Conservation (phyloP, 2,888 invertebrate species). For the Noctua fimbriata region DNA sequence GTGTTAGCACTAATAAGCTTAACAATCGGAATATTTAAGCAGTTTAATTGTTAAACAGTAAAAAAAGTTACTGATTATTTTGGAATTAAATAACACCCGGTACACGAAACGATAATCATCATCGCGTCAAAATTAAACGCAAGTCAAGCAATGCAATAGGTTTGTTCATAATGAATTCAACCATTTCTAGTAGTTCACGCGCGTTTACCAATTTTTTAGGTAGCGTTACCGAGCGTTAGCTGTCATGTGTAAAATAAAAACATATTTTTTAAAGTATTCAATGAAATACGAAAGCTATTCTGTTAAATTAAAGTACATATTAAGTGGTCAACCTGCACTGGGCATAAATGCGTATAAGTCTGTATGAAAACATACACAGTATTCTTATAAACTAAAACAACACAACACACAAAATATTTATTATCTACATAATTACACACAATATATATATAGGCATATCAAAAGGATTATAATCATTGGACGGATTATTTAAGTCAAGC, state of each 20-base stretch:
- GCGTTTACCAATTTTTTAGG: not conserved
- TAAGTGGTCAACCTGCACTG: constrained; percentile 6
- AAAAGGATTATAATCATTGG: constrained; percentile 36
- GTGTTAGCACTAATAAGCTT: not conserved
- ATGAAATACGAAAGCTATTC: not conserved
- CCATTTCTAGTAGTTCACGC: not conserved
- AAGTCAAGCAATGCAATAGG: not conserved
- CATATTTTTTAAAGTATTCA: not conserved
- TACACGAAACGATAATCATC: not conserved
- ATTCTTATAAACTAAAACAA: constrained; percentile 42
- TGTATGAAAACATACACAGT: constrained; percentile 34
- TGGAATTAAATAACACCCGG: not conserved
- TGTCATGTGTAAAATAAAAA: not conserved
- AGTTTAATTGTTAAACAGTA: not conserved
- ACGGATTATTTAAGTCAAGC: constrained; percentile 43
- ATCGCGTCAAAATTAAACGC: not conserved
- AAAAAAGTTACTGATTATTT: not conserved
- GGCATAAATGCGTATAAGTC: constrained; percentile 22
- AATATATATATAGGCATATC: constrained; percentile 31
- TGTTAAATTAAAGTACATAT: not conserved
- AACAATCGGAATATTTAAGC: constrained; percentile 1
- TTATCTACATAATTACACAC: constrained; percentile 26
- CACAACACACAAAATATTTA: constrained; percentile 46
- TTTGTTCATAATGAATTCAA: not conserved
- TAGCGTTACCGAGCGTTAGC: not conserved